phyloP scores from a whole-genome alignment of 2,888 invertebrate species.

The Venustoraphidia nigricollis region DNA sequence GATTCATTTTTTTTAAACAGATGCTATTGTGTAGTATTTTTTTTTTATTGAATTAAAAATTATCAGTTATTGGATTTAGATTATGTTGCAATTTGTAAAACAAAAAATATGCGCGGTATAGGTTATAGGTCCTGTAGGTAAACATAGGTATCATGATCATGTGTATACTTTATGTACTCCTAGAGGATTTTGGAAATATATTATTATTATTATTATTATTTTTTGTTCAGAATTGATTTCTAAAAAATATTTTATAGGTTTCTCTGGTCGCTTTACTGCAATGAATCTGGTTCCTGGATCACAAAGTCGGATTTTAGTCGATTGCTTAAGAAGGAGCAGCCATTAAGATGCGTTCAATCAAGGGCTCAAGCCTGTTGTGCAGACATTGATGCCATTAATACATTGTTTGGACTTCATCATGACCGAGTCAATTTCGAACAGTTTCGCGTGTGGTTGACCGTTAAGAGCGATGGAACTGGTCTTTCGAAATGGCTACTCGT shows the following conservation, averaged over 20 bases:
- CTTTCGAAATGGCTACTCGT: conserved; percentile 69
- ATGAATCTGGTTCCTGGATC: conserved; percentile 60
- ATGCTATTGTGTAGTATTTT: too few species aligned
- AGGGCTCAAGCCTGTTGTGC: conserved; percentile 16
- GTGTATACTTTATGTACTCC: too few species aligned
- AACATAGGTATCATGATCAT: too few species aligned
- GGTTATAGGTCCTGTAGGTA: too few species aligned
- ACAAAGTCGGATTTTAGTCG: conserved; percentile 58
- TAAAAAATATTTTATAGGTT: conserved; percentile 35
- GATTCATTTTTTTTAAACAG: too few species aligned
- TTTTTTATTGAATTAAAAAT: background rate
- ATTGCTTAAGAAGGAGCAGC: conserved; percentile 37
- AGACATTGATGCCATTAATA: conserved; percentile 7
- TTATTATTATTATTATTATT: too few species aligned
- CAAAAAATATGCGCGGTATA: too few species aligned
- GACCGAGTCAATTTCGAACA: conserved; percentile 52
- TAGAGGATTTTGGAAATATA: too few species aligned
- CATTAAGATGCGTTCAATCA: background rate
- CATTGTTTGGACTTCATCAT: conserved; percentile 25
- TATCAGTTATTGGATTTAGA: background rate
- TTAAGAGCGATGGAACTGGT: conserved; percentile 61
- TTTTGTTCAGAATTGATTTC: too few species aligned
- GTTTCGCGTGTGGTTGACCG: conserved; percentile 64
- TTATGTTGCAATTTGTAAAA: too few species aligned
- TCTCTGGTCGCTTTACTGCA: conserved; percentile 73